A percentile compares a stretch with the other conserved stretches of the same genome.
Evolutionary conservation across 2,888 invertebrate genomes (phyloP).

Genomic region (Emmelina monodactyla): DNA sequence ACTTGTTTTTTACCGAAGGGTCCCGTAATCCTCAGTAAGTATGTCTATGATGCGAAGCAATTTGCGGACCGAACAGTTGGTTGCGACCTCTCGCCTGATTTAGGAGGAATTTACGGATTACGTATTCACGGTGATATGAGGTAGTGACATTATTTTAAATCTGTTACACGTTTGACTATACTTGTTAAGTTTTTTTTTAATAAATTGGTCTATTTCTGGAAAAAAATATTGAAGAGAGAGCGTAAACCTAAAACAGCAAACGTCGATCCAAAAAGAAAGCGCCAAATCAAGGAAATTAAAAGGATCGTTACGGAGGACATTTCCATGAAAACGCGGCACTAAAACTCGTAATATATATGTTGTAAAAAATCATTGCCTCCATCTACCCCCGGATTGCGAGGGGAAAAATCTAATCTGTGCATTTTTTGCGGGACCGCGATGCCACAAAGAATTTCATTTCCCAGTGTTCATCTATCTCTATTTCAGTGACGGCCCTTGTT

Average conservation of each 20-base stretch:
- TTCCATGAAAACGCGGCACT: slow-evolving; percentile 61
- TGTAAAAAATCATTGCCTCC: slow-evolving; percentile 67
- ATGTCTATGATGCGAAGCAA: slow-evolving; percentile 56
- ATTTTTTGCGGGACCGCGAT: slow-evolving; percentile 68
- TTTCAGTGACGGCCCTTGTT: slow-evolving; percentile 67
- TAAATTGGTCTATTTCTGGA: too few relatives aligned
- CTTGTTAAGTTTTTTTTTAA: too few relatives aligned
- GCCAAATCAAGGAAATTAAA: slow-evolving; percentile 61
- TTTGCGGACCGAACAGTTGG: slow-evolving; percentile 43
- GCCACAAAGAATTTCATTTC: slow-evolving; percentile 69
- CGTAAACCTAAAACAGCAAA: too few relatives aligned
- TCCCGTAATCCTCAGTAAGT: slow-evolving; percentile 44
- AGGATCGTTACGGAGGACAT: slow-evolving; percentile 59
- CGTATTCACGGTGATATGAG: too few relatives aligned
- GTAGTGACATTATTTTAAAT: too few relatives aligned
- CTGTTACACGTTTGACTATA: too few relatives aligned
- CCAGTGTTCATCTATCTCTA: slow-evolving; percentile 69
- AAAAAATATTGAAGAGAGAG: too few relatives aligned
- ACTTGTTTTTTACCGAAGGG: slow-evolving; percentile 62
- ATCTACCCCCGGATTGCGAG: slow-evolving; percentile 54
- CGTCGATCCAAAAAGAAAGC: too few relatives aligned
- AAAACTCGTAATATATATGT: slow-evolving; percentile 62
- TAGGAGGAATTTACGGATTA: slow-evolving; percentile 24
- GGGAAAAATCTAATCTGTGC: slow-evolving; percentile 68
- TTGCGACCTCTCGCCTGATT: slow-evolving; percentile 35